Percentiles rank a stretch among this genome's conserved stretches.
Conservation (phyloP, 2,113 vertebrate genomes). For the Bubo bubo region DNA sequence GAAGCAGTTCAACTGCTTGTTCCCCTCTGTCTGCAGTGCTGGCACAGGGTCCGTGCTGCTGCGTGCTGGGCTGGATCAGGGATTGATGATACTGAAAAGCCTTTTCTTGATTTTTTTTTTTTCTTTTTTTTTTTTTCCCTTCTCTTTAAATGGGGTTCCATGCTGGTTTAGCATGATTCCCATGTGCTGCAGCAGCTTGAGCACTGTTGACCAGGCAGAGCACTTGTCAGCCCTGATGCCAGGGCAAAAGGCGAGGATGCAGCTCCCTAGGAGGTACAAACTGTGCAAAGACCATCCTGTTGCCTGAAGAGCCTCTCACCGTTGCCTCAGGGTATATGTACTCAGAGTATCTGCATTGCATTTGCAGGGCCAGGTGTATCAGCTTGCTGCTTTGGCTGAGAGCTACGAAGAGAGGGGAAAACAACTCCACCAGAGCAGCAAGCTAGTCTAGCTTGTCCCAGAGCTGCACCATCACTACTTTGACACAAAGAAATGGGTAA, state of each 20-base stretch:
- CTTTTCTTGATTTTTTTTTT: neutral
- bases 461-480: neutral
- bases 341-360: fast-evolving
- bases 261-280: neutral
- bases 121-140: neutral
- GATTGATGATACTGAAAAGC: fast-evolving
- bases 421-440: too few relatives aligned
- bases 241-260: neutral
- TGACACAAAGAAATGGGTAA: neutral
- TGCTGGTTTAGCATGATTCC: neutral
- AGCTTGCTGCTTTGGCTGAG: neutral
- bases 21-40: neutral
- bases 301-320: neutral
- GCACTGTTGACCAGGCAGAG: neutral
- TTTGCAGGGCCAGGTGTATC: neutral
- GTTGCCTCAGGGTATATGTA: neutral
- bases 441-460: neutral
- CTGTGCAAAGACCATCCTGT: neutral
- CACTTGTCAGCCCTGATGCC: fast-evolving
- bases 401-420: neutral
- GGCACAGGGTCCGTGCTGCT: neutral
- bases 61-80: neutral
- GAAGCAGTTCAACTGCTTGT: neutral
- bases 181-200: neutral
- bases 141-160: neutral